Conservation (phyloP, 2,113 vertebrate species). For the Myanophis thanlyinensis region DNA sequence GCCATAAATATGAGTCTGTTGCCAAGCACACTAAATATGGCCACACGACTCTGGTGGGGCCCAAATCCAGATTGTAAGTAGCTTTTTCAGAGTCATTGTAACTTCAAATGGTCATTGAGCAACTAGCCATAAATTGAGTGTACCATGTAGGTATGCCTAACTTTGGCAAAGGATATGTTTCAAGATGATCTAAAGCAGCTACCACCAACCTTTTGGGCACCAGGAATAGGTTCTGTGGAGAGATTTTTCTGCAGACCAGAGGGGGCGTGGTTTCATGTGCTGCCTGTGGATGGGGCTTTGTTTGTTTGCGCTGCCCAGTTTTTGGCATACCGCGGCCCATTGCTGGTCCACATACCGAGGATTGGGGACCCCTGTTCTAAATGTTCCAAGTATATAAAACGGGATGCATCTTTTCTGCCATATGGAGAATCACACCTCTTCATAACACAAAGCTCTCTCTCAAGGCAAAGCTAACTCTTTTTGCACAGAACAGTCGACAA, state of each 20-base stretch:
- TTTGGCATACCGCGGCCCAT: no score
- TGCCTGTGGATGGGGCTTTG: no score
- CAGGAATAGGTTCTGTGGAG: no score
- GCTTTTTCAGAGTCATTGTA: neutral
- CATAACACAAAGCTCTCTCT: neutral
- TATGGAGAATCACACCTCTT: neutral
- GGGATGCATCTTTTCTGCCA: neutral
- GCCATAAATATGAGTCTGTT: neutral
- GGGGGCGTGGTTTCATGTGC: no score
- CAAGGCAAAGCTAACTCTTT: neutral
- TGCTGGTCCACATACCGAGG: no score
- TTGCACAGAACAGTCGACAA: neutral
- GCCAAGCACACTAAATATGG: neutral
- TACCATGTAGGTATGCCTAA: neutral
- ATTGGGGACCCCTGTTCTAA: no score
- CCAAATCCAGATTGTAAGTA: neutral
- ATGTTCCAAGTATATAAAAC: neutral
- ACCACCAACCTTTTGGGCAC: no score
- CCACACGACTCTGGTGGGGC: neutral
- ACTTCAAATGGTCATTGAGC: no score
- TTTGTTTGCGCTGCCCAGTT: no score
- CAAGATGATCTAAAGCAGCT: neutral
- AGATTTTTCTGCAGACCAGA: no score
- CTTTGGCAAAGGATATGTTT: neutral
- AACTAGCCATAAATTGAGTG: no score